These are phyloP conservation scores for Albula glossodonta DNA, from an alignment of 2,113 vertebrate genomes.

Conservation along the genomic window DNA sequence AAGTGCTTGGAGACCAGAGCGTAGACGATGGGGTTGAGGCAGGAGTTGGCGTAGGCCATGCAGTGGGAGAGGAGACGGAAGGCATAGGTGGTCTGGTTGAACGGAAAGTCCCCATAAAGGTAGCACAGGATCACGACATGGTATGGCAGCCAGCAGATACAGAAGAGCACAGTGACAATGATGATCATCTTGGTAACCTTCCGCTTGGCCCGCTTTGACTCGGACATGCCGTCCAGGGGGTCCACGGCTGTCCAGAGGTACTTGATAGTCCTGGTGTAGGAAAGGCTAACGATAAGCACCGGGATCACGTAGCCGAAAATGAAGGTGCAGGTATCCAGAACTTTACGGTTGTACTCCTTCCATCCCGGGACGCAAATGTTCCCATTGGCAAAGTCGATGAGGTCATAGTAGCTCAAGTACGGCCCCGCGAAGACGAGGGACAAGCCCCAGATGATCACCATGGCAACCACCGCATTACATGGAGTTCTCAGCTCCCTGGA, in stretches of 20 bases:
- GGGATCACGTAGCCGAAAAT: conserved; percentile 81
- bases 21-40: conserved; percentile 86
- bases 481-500: conserved; percentile 81
- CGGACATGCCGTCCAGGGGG: conserved; percentile 79
- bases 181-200: conserved; percentile 91
- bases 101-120: conserved; percentile 84
- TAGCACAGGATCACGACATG: conserved; percentile 82
- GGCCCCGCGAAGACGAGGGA: conserved; percentile 80
- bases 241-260: conserved; percentile 86
- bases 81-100: conserved; percentile 83
- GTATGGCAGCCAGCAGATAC: conserved; percentile 86
- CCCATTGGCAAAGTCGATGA: conserved; percentile 78
- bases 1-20: conserved; percentile 86
- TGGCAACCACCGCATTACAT: conserved; percentile 74
- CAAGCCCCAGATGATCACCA: conserved; percentile 84
- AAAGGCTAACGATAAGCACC: conserved; percentile 80
- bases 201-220: conserved; percentile 82
- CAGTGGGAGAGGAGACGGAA: conserved; percentile 85
- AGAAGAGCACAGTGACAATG: conserved; percentile 85
- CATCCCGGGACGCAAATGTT: conserved; percentile 84
- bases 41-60: conserved; percentile 90
- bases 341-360: conserved; percentile 77
- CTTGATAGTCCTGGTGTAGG: conserved; percentile 84
- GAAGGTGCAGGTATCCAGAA: conserved; percentile 85
- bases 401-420: conserved; percentile 83